These are phyloP conservation scores for Camponotus pennsylvanicus DNA, from an alignment of 1,140 invertebrate species.

Conservation along the genomic window DNA sequence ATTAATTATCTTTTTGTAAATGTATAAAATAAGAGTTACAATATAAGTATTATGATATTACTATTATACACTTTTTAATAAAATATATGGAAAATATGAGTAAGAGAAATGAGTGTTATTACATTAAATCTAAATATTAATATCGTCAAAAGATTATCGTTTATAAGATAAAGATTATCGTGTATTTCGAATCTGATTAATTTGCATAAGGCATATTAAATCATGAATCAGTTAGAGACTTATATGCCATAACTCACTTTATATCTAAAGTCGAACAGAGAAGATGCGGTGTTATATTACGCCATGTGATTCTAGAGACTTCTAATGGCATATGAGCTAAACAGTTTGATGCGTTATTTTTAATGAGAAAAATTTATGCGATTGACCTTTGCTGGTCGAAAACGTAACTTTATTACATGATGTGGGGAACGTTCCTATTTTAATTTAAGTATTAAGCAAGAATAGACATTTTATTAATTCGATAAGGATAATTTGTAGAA, in stretches of 20 bases:
- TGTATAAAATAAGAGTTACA: neutral
- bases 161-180: no score
- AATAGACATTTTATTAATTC: slow-evolving; percentile 2
- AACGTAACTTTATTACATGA: slow-evolving; percentile 64
- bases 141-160: neutral
- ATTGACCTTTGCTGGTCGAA: slow-evolving; percentile 67
- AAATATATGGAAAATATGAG: no score
- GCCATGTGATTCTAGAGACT: slow-evolving; percentile 32
- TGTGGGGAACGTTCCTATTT: slow-evolving; percentile 28
- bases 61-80: neutral
- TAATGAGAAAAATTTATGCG: slow-evolving; percentile 21
- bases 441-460: slow-evolving; percentile 48
- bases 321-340: slow-evolving; percentile 58
- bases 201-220: slow-evolving; percentile 23
- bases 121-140: slow-evolving; percentile 15
- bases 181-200: neutral
- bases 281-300: slow-evolving; percentile 41
- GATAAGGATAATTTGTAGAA: neutral
- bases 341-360: slow-evolving; percentile 64
- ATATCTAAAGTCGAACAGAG: slow-evolving; percentile 10
- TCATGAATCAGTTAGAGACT: neutral
- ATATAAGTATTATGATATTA: neutral
- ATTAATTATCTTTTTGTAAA: neutral
- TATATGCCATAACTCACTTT: slow-evolving; percentile 9
- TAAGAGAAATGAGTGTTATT: neutral